These are phyloP conservation scores for Rousettus madagascariensis DNA, from an alignment of 2,797 vertebrate species.

Conservation along the genomic window DNA sequence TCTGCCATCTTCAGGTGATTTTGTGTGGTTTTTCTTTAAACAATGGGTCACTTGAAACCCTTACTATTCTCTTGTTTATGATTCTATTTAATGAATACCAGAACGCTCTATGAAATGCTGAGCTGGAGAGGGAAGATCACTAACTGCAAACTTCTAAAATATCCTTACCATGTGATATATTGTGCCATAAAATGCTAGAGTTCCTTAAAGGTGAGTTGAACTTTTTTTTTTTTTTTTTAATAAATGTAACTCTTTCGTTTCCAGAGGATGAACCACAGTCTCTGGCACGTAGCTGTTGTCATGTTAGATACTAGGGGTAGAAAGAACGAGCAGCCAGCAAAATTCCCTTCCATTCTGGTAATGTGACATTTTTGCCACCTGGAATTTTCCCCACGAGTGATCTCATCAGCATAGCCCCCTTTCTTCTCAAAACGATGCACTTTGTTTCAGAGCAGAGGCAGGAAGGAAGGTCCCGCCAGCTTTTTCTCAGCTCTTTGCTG, in stretches of 20 bases:
- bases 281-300: not conserved
- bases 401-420: not conserved
- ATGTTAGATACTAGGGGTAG: no score
- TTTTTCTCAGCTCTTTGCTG: not conserved
- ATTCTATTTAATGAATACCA: not conserved
- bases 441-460: not conserved
- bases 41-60: not conserved
- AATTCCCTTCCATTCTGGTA: no score
- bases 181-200: not conserved
- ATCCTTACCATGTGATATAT: not conserved
- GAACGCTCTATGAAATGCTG: not conserved
- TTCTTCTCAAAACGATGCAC: not conserved
- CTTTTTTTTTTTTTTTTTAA: not conserved
- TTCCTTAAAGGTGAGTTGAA: not conserved
- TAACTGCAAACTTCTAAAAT: not conserved
- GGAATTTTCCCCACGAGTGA: not conserved
- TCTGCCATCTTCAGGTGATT: not conserved
- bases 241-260: not conserved
- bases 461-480: not conserved
- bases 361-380: not conserved
- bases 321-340: not conserved
- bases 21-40: not conserved
- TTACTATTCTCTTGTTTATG: not conserved
- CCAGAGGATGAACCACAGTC: not conserved
- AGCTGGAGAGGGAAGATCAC: not conserved